Evolutionary conservation across 2,797 vertebrate species (phyloP), one percentile per base, ranked within the genome.

Genomic region (Menidia menidia): DNA sequence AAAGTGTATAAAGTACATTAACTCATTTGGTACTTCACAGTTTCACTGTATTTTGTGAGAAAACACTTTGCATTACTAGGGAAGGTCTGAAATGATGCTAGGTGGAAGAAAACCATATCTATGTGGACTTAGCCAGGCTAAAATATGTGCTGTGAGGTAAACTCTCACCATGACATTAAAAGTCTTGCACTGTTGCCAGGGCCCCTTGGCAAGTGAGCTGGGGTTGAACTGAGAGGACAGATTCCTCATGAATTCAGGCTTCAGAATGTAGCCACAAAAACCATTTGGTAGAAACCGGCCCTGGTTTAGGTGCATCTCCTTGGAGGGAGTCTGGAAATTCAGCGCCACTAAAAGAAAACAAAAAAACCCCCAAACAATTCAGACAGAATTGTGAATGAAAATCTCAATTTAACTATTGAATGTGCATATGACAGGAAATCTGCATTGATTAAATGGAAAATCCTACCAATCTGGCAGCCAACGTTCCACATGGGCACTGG

Each of bases 221-320:
- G 97, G 94, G 77, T 96, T 91, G 88, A 99, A 98, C 83, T 90
- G 91, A 31, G 94, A 94, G 14, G 87, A 87, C 14, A 84, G 77
- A 66, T 93, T 92, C 77, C 96, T 95, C 77, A 95, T 93, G 85
- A 96, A 99, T 74, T 93, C 91, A 0, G 97, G 97, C 87, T 99
- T 99, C 85, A 99, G 94, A 84, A 96, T 80, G 47, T 98, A 99
- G 43, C 98, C 98, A 19, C 93, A 94, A 43, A 89, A 88, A 3
- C 95, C 96, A 0, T 99, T 99, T 56, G 95, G 93, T 77, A 93
- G 88, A 89, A 99, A 99, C 4, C 88, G 92, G 4, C 97, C 97
- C 87, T 98, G 97, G 86, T 99, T 96, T 52, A 99, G 31, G 19
- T 99, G 95, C 97, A 99, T 98, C 91, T 97, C 96, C 55, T 94